Evolutionary conservation across 1,140 invertebrate species (phyloP).

Genomic region (Heliconius hewitsoni): DNA sequence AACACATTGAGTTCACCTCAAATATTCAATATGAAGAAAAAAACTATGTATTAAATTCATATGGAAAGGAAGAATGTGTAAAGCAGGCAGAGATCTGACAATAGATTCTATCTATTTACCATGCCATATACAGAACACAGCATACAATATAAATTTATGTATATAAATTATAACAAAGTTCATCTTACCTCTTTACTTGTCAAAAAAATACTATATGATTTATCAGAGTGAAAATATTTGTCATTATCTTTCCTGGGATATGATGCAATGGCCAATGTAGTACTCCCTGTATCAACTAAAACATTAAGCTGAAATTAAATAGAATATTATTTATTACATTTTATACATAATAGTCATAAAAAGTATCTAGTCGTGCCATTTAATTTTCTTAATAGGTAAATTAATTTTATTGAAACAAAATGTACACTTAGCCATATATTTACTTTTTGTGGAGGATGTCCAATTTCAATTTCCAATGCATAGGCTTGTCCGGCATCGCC

Average conservation of each 20-base stretch:
- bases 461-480: slow-evolving; percentile 62
- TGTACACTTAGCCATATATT: not conserved
- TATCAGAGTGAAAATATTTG: slow-evolving; percentile 59
- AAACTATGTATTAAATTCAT: too few species aligned
- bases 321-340: not conserved
- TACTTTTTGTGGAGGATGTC: slow-evolving; percentile 71
- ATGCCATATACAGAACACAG: too few species aligned
- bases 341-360: too few species aligned
- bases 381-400: too few species aligned
- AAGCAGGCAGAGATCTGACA: too few species aligned
- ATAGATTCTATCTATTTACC: too few species aligned
- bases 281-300: slow-evolving; percentile 71
- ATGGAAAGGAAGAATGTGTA: too few species aligned
- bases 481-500: slow-evolving; percentile 72
- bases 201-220: slow-evolving; percentile 58
- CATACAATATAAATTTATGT: too few species aligned
- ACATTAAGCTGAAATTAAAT: slow-evolving; percentile 63
- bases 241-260: slow-evolving; percentile 60
- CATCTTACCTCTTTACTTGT: slow-evolving; percentile 60
- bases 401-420: not conserved
- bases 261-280: slow-evolving; percentile 70
- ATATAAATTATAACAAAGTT: not conserved
- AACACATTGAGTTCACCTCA: too few species aligned
- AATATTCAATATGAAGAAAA: too few species aligned
- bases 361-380: too few species aligned